Conservation (phyloP, 2,113 vertebrate species). For the Leucosticte australis region DNA sequence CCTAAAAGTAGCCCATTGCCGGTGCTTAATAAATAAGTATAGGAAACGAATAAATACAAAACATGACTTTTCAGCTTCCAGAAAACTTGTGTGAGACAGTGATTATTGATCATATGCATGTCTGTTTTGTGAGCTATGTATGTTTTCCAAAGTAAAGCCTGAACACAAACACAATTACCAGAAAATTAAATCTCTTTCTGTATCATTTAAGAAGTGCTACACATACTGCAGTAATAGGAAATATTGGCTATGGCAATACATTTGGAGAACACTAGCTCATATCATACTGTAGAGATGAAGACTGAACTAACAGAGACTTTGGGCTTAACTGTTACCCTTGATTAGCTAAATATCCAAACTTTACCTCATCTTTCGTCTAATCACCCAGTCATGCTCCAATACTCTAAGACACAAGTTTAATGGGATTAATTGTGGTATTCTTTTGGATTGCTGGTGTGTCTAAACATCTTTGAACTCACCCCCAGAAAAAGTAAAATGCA, state of each 20-base stretch:
- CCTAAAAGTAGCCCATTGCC: not conserved
- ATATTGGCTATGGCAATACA: not conserved
- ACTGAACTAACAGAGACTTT: not conserved
- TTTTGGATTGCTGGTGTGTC: not conserved
- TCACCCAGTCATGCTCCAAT: not conserved
- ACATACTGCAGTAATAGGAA: not conserved
- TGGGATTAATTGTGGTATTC: not conserved
- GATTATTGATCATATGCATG: not conserved
- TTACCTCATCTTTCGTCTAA: not conserved
- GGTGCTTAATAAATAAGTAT: not conserved
- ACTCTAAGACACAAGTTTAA: not conserved
- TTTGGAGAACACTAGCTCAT: not conserved
- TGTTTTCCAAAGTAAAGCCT: not conserved
- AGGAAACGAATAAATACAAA: not conserved
- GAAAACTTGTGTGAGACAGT: not conserved
- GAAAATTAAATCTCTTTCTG: not conserved
- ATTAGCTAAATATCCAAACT: not conserved
- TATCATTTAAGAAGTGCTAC: not conserved
- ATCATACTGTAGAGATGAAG: not conserved
- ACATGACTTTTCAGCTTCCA: not conserved
- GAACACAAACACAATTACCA: not conserved
- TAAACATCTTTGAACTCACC: slow-evolving; percentile 35
- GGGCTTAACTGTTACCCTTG: not conserved
- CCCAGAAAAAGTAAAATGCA: not conserved
- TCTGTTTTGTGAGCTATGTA: not conserved